Base-by-base conservation (phyloP, 2,113 vertebrate genomes). In the Chiloscyllium plagiosum region DNA sequence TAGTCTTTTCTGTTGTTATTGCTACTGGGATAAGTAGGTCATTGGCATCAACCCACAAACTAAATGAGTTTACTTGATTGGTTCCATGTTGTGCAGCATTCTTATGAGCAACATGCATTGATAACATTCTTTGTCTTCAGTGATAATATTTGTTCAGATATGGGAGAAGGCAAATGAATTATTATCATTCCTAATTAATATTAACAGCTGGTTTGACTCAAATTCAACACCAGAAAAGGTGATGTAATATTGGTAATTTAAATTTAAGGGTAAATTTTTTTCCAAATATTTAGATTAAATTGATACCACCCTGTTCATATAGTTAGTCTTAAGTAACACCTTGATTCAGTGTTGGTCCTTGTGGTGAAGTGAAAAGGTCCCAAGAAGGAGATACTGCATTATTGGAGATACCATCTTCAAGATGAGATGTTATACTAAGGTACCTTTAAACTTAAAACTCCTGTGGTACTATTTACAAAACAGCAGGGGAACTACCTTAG, bases 1-100 rank as follows among this genome's bases (percentile, higher is more conserved):
- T 66, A 93, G 61, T 65, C 22, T 93, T 22, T 66, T 15, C 29
- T 65, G 61, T 61, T 93, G 56, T 89, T 89, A 89, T 93, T 93
- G 90, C 61, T 93, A 37, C 56, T 65, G 22, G 29, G 3, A 66
- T n/a, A 61, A 61, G 66, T 29, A n/a, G 33, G 37, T 66, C 22
- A 89, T 61, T 93, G 61, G 61, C 42, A 65, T 66, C 52, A 93
- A 93, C n/a, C 86, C 47, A 37, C 56, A 65, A 61, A 92, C 13
- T 65, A 61, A 92, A 93, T 93, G n/a, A 93, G 13, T 93, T 37
- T 37, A 93, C 26, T 93, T 65, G 61, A 93, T 66, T 65, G 42
- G 33, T 93, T 93, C 33, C 89, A 61, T 61, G 61, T 65, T 93
- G 33, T 37, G 66, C 66, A 26, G n/a, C 29, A 66, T 93, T 93